Evolutionary conservation across 2,797 vertebrate genomes (phyloP).

Genomic region (Sphenopsis melanotis): DNA sequence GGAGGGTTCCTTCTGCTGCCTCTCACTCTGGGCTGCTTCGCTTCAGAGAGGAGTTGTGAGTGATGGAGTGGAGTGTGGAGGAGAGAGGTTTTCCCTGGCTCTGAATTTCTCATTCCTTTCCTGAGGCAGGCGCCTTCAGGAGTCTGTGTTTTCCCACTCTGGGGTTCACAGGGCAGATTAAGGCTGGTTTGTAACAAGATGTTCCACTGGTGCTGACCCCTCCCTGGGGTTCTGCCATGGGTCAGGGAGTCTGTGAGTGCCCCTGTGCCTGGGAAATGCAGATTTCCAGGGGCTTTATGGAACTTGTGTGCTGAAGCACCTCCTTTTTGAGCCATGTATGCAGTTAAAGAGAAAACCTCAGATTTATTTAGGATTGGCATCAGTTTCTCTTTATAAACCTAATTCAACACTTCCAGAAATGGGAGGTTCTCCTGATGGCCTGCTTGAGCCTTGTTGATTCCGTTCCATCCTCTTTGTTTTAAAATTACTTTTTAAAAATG

Average conservation of each 20-base stretch:
- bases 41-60: background rate
- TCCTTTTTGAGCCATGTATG: background rate
- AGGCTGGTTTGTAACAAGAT: rapidly evolving
- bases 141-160: background rate
- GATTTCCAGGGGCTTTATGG: background rate
- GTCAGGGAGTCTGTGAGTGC: background rate
- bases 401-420: background rate
- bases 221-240: background rate
- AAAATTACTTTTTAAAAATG: background rate
- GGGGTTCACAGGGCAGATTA: background rate
- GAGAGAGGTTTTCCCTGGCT: background rate
- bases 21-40: background rate
- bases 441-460: background rate
- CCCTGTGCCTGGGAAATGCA: background rate
- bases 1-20: background rate
- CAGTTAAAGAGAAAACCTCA: background rate
- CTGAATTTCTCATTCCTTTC: background rate
- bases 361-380: background rate
- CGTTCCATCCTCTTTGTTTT: background rate
- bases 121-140: rapidly evolving
- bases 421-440: background rate
- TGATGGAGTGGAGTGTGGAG: background rate
- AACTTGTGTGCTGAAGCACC: background rate
- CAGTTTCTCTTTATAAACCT: background rate
- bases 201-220: background rate